Evolutionary conservation across 2,113 vertebrate species (phyloP), one percentile per base, ranked within the genome.

Genomic region (Malurus alboscapulatus): DNA sequence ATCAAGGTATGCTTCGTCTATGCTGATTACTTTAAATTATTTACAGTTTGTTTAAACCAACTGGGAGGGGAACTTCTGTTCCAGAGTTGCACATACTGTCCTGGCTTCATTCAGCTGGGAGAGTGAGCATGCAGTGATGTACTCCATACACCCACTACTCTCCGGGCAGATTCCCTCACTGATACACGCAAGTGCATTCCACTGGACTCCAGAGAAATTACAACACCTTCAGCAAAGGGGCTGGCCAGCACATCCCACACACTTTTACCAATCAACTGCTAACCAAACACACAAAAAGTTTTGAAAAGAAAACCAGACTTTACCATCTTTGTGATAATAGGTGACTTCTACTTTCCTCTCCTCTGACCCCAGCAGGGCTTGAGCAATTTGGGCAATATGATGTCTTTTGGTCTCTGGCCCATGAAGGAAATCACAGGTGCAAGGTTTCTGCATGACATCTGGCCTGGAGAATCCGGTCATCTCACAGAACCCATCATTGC

Each of bases 401-500:
- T 99, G 98, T 81, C 98, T 98, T 95, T 98, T 98, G 68, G 99
- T 99, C 84, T 98, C 98, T 22, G 99, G 98, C 7, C 99, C 99
- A 67, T 99, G 98, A 78, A 99, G 99, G 94, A 99, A 99, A 97
- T 99, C 99, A 47, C 99, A 99, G 85, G 98, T 99, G 96, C 99
- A 99, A 2, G 99, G 99, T 96, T 98, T 99, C 96, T 99, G 99
- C 99, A 99, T 99, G 97, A 99, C 98, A 97, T 99, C 99, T 74
- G 99, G 98, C 96, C 99, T 98, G 73, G 99, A 99, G 98, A 99
- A 99, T 75, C 99, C 99, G 0, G 99, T 99, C 99, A 99, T 99
- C 98, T 99, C 99, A 81, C 99, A 99, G 98, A 99, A 99, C 79
- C 98, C 99, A 81, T 99, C 99, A 71, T 99, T 99, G 98, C 99